Conservation (phyloP, 2,113 vertebrate species). For the Lanius ludovicianus region DNA sequence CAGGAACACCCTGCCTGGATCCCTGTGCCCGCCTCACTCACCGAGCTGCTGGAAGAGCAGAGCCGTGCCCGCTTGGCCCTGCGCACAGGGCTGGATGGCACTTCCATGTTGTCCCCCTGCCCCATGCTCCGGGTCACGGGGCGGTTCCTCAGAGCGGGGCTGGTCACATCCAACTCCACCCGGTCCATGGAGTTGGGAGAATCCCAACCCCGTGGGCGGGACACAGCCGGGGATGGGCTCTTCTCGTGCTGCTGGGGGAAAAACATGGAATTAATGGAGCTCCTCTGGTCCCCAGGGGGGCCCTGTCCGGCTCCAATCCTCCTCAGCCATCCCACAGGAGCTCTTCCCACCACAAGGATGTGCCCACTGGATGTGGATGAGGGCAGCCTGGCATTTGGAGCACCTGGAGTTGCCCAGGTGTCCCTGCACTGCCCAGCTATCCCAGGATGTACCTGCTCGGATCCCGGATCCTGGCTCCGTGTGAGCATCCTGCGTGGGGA, state of each 20-base stretch:
- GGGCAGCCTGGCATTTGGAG: not conserved
- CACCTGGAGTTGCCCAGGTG: not conserved
- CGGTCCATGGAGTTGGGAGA: constrained; percentile 78
- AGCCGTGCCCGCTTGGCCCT: constrained; percentile 85
- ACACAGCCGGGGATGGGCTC: constrained; percentile 57
- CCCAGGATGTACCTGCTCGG: constrained; percentile 77
- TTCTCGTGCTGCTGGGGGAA: constrained; percentile 71
- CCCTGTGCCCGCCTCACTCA: constrained; percentile 39
- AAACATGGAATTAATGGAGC: not conserved
- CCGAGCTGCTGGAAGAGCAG: constrained; percentile 81
- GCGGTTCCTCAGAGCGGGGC: constrained; percentile 78
- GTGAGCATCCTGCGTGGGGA: constrained; percentile 88
- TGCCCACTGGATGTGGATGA: not conserved
- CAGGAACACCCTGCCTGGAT: accelerated
- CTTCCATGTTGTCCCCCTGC: constrained; percentile 78
- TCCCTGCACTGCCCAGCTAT: not conserved
- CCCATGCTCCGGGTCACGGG: constrained; percentile 86
- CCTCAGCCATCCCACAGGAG: not conserved
- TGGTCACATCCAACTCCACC: constrained; percentile 66
- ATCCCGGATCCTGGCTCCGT: constrained; percentile 81
- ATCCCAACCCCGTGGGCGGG: constrained; percentile 82
- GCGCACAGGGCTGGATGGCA: constrained; percentile 77
- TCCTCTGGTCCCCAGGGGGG: not conserved
- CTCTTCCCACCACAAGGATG: not conserved
- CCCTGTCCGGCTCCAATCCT: accelerated